Percentiles rank a stretch among this genome's conserved stretches.
phyloP scores from a whole-genome alignment of 2,113 vertebrate genomes.

The western clawed frog (Xenopus tropicalis) region DNA sequence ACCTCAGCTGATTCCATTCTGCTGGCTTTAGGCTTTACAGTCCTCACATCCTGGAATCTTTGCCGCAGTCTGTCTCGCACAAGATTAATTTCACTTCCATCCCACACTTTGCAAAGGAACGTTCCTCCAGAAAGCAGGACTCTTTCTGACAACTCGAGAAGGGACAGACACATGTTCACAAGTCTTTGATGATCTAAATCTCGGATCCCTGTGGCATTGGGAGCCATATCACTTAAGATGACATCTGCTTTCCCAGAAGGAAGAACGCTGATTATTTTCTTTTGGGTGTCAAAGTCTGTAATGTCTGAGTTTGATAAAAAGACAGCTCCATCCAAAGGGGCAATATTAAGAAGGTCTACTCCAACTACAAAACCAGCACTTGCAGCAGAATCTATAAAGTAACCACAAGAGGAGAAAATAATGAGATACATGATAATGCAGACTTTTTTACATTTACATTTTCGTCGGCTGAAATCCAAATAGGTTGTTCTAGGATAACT shows the following conservation, averaged over 20 bases:
- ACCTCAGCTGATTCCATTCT: constrained; percentile 85
- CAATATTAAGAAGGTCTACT: constrained; percentile 77
- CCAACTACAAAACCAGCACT: constrained; percentile 80
- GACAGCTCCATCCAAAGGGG: constrained; percentile 78
- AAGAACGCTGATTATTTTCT: constrained; percentile 68
- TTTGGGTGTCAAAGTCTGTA: constrained; percentile 60
- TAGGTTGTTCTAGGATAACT: no score
- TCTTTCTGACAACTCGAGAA: constrained; percentile 68
- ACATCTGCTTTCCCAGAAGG: constrained; percentile 72
- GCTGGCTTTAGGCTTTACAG: constrained; percentile 83
- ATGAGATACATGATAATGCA: background rate
- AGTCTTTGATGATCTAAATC: constrained; percentile 86
- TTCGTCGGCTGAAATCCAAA: no score
- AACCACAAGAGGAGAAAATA: constrained; percentile 17
- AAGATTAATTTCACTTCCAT: constrained; percentile 64
- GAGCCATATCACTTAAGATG: constrained; percentile 92
- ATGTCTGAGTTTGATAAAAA: constrained; percentile 77
- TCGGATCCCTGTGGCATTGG: constrained; percentile 83
- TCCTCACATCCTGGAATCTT: constrained; percentile 68
- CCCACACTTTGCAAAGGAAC: constrained; percentile 90
- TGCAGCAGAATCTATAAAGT: constrained; percentile 64
- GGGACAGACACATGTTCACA: constrained; percentile 69
- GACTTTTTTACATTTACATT: no score
- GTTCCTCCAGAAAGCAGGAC: constrained; percentile 71
- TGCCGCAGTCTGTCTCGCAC: constrained; percentile 69